Base-by-base conservation (phyloP, 1,140 invertebrate genomes). In the Scaptodrosophila lebanonensis region DNA sequence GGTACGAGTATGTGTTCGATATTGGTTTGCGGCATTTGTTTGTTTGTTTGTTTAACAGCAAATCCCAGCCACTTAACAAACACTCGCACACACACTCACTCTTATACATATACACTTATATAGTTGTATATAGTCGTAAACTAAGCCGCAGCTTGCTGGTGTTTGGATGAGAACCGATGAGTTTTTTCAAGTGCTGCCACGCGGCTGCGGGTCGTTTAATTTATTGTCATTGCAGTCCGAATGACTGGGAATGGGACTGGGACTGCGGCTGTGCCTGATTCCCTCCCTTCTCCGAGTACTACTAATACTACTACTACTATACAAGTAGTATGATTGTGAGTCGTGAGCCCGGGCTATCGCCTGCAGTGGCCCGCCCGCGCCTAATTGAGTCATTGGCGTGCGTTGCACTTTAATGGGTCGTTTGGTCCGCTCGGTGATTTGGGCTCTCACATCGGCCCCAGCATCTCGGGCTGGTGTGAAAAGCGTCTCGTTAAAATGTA, bases 311-410 rank as follows among this genome's bases (percentile, higher is more conserved):
- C n/a, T n/a, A n/a, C n/a, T n/a, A n/a, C n/a, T n/a, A n/a, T n/a
- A n/a, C n/a, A n/a, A n/a, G n/a, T n/a, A n/a, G n/a, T n/a, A n/a
- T n/a, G n/a, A n/a, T n/a, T n/a, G n/a, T n/a, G n/a, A n/a, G n/a
- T n/a, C n/a, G n/a, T n/a, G n/a, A n/a, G n/a, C n/a, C n/a, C n/a
- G n/a, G n/a, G n/a, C n/a, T n/a, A n/a, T n/a, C n/a, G n/a, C n/a
- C n/a, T n/a, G n/a, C n/a, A 38, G 4, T 38, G n/a, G 45, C 29
- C 51, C 18, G 25, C 47, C 42, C 47, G 13, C 43, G 27, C 33
- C 51, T 84, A 84, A 84, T 84, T 82, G 82, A 84, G 82, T 68
- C 82, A 84, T 82, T 69, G 57, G 71, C 68, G 67, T 54, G 35
- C 73, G 15, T 36, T 44, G 45, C 63, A 57, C 72, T 72, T 77